Conservation (phyloP, 2,797 vertebrate species). For the Salmo trutta region DNA sequence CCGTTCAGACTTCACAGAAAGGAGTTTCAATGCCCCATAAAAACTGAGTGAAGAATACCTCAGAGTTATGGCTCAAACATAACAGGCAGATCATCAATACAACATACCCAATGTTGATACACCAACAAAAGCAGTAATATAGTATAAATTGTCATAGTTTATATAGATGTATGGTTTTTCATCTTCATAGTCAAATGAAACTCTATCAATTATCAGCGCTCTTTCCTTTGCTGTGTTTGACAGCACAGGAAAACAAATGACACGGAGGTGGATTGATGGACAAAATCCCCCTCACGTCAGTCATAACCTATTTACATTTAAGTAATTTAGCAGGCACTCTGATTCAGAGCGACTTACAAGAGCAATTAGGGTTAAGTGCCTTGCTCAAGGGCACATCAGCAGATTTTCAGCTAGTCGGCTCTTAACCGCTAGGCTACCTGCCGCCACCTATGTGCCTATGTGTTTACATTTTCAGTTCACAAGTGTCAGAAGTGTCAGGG, state of each 20-base stretch:
- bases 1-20: background rate
- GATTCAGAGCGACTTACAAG: too few species aligned
- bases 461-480: constrained; percentile 10
- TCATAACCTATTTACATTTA: background rate
- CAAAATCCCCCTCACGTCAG: background rate
- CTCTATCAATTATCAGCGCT: background rate
- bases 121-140: too few species aligned
- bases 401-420: too few species aligned
- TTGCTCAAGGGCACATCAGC: too few species aligned
- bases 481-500: background rate
- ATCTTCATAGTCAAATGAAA: background rate
- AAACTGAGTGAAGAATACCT: background rate
- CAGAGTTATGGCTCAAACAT: background rate
- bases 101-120: background rate
- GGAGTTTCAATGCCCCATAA: background rate
- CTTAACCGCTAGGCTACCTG: background rate
- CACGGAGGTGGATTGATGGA: background rate
- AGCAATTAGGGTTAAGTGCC: too few species aligned
- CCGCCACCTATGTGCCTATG: background rate
- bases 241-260: background rate
- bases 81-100: background rate
- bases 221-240: background rate
- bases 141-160: too few species aligned
- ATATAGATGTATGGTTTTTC: background rate
- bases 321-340: too few species aligned